Conservation (phyloP, 64 coral and sea anemone species). For the Dendronephthya gigantea region DNA sequence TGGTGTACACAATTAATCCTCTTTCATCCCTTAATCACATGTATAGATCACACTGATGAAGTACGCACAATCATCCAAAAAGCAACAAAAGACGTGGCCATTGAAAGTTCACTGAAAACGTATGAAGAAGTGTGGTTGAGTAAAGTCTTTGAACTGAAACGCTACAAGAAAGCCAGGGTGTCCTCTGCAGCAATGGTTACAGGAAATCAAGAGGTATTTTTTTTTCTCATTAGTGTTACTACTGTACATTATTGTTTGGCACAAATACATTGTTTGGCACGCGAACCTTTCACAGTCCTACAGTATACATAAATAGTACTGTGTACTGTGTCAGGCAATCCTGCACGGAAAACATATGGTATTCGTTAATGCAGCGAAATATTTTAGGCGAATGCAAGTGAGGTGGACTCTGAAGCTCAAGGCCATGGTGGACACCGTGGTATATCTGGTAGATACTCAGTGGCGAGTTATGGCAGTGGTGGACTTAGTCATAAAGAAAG, state of each 20-base stretch:
- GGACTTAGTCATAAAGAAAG: conserved; percentile 88
- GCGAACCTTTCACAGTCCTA: too few relatives aligned
- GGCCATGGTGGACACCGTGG: conserved; percentile 42
- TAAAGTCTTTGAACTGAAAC: conserved; percentile 86
- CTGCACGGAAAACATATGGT: too few relatives aligned
- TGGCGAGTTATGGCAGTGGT: conserved; percentile 86
- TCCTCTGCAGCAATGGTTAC: conserved; percentile 56
- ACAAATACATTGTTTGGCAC: too few relatives aligned
- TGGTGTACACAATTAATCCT: too few relatives aligned
- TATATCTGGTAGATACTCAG: conserved; percentile 73
- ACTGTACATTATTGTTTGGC: neutral
- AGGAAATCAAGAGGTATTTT: conserved; percentile 55
- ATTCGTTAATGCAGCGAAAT: neutral
- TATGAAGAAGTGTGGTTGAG: conserved; percentile 99
- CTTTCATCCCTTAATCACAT: too few relatives aligned
- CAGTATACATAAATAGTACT: too few relatives aligned
- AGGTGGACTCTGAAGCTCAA: neutral
- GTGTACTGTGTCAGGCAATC: too few relatives aligned
- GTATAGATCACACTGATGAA: conserved; percentile 81
- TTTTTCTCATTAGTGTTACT: neutral
- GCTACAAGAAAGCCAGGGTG: conserved; percentile 48
- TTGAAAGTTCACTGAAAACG: conserved; percentile 90
- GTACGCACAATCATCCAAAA: conserved; percentile 87
- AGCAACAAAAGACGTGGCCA: conserved; percentile 94
- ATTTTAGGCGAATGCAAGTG: conserved; percentile 5